A percentile compares a stretch with the other conserved stretches of the same genome.
These are phyloP conservation scores for Scleropages formosus DNA, from an alignment of 2,797 vertebrate species.

Conservation along the genomic window DNA sequence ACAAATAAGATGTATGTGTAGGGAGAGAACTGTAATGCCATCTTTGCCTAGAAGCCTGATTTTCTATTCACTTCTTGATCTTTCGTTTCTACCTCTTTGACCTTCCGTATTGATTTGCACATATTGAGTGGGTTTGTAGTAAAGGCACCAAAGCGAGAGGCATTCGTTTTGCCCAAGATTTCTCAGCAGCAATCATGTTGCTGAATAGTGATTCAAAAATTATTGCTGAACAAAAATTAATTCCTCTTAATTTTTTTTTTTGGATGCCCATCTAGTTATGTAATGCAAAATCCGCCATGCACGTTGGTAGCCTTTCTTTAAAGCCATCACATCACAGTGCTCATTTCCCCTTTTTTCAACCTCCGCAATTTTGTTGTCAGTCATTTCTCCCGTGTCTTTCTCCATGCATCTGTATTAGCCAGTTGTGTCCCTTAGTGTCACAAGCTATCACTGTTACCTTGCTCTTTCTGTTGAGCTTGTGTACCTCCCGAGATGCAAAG, in stretches of 20 bases:
- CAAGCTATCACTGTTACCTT: slow-evolving; percentile 13
- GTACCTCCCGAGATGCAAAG: slow-evolving; percentile 15
- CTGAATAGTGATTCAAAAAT: neutral
- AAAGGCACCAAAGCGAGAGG: neutral
- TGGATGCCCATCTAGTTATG: neutral
- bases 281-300: neutral
- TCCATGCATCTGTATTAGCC: slow-evolving; percentile 13
- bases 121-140: slow-evolving; percentile 20
- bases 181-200: neutral
- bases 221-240: neutral
- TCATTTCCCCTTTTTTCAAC: slow-evolving; percentile 10
- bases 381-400: neutral
- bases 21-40: neutral
- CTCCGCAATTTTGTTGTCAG: neutral
- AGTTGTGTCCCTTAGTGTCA: slow-evolving; percentile 17
- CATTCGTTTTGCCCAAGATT: neutral
- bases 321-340: neutral
- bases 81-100: neutral
- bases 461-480: slow-evolving; percentile 9
- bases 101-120: slow-evolving; percentile 19
- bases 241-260: neutral
- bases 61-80: slow-evolving; percentile 4
- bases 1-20: neutral
- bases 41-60: neutral
- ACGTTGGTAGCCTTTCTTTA: neutral